Evolutionary conservation across 1,140 invertebrate species (phyloP).

Genomic region (Tribolium madens): DNA sequence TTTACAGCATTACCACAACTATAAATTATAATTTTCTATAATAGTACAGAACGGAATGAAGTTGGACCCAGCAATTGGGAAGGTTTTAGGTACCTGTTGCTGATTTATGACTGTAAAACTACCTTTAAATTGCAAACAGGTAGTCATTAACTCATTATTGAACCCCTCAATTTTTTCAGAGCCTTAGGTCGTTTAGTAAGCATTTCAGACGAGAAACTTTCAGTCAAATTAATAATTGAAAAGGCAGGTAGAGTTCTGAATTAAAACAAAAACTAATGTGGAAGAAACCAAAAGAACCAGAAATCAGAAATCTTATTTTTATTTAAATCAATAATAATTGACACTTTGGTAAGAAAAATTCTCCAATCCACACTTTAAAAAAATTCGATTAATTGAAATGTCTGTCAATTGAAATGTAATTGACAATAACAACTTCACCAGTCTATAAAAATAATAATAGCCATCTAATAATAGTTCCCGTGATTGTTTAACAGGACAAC

Average conservation of each 20-base stretch:
- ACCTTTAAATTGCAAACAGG: neutral
- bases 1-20: neutral
- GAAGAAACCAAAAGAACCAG: too few species aligned
- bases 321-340: too few species aligned
- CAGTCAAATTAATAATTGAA: too few species aligned
- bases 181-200: too few species aligned
- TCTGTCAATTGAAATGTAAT: neutral
- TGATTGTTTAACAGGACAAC: constrained; percentile 20
- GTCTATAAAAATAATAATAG: constrained; percentile 16
- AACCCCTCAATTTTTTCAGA: neutral
- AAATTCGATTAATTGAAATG: neutral
- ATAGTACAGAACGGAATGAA: neutral
- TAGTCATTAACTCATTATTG: neutral
- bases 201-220: neutral
- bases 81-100: neutral
- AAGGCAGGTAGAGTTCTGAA: too few species aligned
- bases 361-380: neutral
- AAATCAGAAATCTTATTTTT: too few species aligned
- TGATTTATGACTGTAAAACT: neutral
- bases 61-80: neutral
- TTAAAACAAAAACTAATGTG: too few species aligned
- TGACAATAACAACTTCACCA: neutral
- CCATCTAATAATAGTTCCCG: neutral
- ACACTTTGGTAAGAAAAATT: neutral
- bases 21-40: neutral